Evolutionary conservation across 2,797 vertebrate species (phyloP).

Genomic region (Acrossocheilus fasciatus): DNA sequence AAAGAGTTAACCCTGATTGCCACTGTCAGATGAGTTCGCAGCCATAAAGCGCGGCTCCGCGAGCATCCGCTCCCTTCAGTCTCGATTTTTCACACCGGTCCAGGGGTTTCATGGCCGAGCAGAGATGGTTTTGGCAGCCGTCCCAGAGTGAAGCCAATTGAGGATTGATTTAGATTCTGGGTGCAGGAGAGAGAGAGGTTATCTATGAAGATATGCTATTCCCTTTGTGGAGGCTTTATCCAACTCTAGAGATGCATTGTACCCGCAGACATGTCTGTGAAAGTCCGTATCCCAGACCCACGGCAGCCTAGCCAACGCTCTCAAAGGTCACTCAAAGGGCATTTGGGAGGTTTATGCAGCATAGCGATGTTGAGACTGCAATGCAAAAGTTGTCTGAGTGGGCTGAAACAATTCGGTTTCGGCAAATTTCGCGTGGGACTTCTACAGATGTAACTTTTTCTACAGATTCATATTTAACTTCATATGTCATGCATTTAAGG

Average conservation of each 20-base stretch:
- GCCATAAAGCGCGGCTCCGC: conserved; percentile 42
- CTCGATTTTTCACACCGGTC: conserved; percentile 51
- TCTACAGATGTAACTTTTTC: background rate
- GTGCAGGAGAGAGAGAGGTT: conserved; percentile 56
- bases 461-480: background rate
- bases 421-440: conserved; percentile 16
- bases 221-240: conserved; percentile 65
- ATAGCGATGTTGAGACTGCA: background rate
- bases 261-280: conserved; percentile 49
- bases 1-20: conserved; percentile 52
- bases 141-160: conserved; percentile 62
- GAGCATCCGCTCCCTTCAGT: conserved; percentile 32
- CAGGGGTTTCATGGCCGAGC: conserved; percentile 60
- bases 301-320: conserved; percentile 31
- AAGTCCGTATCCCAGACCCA: conserved; percentile 55
- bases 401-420: background rate
- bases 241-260: conserved; percentile 63
- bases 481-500: background rate
- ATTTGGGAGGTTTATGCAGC: conserved; percentile 20
- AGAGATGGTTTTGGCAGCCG: conserved; percentile 67
- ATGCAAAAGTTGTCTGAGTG: conserved; percentile 19
- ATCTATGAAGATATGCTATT: conserved; percentile 69
- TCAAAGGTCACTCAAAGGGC: conserved; percentile 37
- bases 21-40: conserved; percentile 29
- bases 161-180: conserved; percentile 56